Evolutionary conservation across 2,888 invertebrate species (phyloP).

Genomic region (Eulithis prunata): DNA sequence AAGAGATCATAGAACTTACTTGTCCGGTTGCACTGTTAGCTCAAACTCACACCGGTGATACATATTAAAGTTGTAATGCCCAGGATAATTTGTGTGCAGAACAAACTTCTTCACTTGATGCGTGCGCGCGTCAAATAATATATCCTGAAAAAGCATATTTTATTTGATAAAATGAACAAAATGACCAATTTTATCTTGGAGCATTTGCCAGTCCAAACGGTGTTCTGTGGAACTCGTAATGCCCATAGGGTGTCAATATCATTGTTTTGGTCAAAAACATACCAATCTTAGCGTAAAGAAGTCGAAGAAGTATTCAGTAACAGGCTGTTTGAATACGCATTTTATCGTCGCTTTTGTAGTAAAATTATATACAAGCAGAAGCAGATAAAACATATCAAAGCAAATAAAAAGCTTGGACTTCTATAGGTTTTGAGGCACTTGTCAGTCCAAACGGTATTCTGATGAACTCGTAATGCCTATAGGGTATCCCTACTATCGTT

Average conservation of each 20-base stretch:
- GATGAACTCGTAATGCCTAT: neutral
- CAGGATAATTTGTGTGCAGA: conserved; percentile 99
- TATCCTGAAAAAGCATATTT: conserved; percentile 87
- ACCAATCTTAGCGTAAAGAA: too few relatives aligned
- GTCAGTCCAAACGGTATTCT: neutral
- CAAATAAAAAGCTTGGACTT: too few relatives aligned
- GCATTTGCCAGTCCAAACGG: neutral
- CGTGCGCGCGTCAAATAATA: conserved; percentile 97
- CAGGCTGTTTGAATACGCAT: too few relatives aligned
- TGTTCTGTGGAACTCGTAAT: neutral
- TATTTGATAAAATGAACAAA: too few relatives aligned
- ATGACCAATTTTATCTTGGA: neutral
- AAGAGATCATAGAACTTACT: conserved; percentile 58
- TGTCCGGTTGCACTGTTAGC: conserved; percentile 89
- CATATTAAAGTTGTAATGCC: conserved; percentile 99
- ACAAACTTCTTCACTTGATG: conserved; percentile 98
- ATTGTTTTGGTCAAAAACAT: conserved; percentile 40
- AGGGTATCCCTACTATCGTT: neutral
- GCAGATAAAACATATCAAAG: too few relatives aligned
- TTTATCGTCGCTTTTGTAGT: too few relatives aligned
- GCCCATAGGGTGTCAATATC: neutral
- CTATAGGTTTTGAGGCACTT: neutral
- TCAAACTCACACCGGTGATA: conserved; percentile 97
- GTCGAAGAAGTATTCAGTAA: too few relatives aligned
- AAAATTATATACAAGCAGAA: too few relatives aligned